A percentile compares a stretch with the other conserved stretches of the same genome.
These are phyloP conservation scores for Tridacna gigas DNA, from an alignment of 2,888 invertebrate species.

Conservation along the genomic window DNA sequence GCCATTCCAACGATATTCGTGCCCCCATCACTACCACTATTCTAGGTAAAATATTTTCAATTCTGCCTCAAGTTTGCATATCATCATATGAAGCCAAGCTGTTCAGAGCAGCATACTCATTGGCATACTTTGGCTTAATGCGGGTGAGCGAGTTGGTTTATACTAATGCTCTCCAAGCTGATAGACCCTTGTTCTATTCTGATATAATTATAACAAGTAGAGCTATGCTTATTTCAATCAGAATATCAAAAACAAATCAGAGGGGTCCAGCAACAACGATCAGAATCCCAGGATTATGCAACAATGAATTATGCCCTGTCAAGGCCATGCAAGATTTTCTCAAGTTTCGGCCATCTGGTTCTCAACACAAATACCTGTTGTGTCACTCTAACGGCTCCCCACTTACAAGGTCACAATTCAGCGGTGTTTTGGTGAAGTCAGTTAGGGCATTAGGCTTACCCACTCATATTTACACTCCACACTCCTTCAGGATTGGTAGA, in stretches of 20 bases:
- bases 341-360: not conserved
- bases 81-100: slow-evolving; percentile 26
- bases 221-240: not conserved
- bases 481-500: slow-evolving; percentile 47
- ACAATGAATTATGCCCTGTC: not conserved
- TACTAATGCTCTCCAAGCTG: not conserved
- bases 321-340: too few relatives aligned
- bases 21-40: slow-evolving; percentile 20
- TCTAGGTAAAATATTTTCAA: not conserved
- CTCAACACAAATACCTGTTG: not conserved
- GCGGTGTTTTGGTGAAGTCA: slow-evolving; percentile 32
- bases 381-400: slow-evolving; percentile 29
- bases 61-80: slow-evolving; percentile 7
- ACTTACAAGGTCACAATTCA: slow-evolving; percentile 39
- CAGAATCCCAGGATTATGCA: not conserved
- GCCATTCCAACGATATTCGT: slow-evolving; percentile 13
- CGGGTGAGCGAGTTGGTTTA: slow-evolving; percentile 43
- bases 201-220: slow-evolving; percentile 14
- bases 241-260: slow-evolving; percentile 32
- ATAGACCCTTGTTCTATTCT: slow-evolving; percentile 2
- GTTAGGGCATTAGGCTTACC: not conserved
- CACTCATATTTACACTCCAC: not conserved
- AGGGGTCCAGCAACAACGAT: not conserved
- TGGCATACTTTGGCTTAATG: slow-evolving; percentile 51
- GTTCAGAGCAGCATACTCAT: slow-evolving; percentile 30